Evolutionary conservation across 2,113 vertebrate genomes (phyloP).

Genomic region (Dendrocopos noguchii): DNA sequence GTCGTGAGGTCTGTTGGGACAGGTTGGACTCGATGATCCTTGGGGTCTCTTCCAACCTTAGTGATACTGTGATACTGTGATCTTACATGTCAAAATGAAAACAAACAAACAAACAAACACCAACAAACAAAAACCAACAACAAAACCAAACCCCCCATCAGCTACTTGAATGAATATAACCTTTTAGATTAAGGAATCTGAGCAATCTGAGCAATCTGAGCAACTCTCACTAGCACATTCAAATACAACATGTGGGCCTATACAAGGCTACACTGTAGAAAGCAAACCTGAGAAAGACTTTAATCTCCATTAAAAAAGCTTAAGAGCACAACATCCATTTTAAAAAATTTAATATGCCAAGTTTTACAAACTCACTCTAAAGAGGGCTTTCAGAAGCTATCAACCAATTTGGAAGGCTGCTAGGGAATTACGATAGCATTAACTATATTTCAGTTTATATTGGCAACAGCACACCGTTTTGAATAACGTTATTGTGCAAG

Average conservation of each 20-base stretch:
- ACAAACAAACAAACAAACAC: no score
- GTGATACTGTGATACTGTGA: no score
- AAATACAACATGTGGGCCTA: neutral
- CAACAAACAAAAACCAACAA: neutral
- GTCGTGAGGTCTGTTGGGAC: no score
- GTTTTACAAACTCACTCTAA: neutral
- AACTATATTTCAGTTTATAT: neutral
- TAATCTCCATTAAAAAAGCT: neutral
- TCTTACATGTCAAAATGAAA: neutral
- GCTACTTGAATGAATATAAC: neutral
- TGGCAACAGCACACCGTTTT: neutral
- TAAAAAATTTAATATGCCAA: neutral
- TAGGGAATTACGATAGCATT: neutral
- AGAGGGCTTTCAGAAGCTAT: neutral
- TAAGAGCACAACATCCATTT: neutral
- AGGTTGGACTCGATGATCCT: no score
- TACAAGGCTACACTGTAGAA: neutral
- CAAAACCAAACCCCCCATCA: neutral
- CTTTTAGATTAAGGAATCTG: neutral
- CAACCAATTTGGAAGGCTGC: neutral
- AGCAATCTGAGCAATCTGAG: neutral
- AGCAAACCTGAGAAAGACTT: conserved; percentile 24
- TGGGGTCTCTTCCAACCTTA: no score
- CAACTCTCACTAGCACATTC: neutral
- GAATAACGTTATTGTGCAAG: neutral